Evolutionary conservation across 1,140 invertebrate species (phyloP).

Genomic region (Cydia fagiglandana): DNA sequence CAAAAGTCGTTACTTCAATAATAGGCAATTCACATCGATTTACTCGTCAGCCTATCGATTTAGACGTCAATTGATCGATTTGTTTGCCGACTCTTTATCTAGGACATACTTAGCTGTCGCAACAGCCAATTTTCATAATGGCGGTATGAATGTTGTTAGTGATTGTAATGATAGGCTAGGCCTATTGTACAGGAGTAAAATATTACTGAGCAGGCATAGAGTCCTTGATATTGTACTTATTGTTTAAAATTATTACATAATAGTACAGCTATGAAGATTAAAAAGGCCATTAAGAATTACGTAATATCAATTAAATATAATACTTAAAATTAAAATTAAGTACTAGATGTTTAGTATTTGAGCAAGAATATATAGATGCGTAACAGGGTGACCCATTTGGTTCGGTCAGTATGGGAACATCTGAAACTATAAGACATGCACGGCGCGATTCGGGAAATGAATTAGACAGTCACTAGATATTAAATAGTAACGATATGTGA

Average conservation of each 20-base stretch:
- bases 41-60: slow-evolving; percentile 6
- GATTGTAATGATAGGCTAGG: slow-evolving; percentile 15
- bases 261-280: neutral
- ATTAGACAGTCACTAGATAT: no score
- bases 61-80: slow-evolving; percentile 8
- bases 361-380: no score
- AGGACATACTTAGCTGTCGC: neutral
- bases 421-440: no score
- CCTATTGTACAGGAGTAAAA: neutral
- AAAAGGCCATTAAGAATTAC: neutral
- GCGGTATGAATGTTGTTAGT: slow-evolving; percentile 14
- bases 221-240: neutral
- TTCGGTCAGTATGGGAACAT: no score
- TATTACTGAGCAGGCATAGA: neutral
- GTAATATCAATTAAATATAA: no score
- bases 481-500: no score
- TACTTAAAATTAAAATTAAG: no score
- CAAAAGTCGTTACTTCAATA: neutral
- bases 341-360: no score
- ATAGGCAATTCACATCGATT: neutral
- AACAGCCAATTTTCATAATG: slow-evolving; percentile 16
- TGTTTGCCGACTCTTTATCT: slow-evolving; percentile 5
- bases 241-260: neutral
- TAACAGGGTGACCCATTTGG: no score
- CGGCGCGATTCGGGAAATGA: no score